phyloP scores from a whole-genome alignment of 1,140 invertebrate genomes.

The Philotrypesis tridentata region DNA sequence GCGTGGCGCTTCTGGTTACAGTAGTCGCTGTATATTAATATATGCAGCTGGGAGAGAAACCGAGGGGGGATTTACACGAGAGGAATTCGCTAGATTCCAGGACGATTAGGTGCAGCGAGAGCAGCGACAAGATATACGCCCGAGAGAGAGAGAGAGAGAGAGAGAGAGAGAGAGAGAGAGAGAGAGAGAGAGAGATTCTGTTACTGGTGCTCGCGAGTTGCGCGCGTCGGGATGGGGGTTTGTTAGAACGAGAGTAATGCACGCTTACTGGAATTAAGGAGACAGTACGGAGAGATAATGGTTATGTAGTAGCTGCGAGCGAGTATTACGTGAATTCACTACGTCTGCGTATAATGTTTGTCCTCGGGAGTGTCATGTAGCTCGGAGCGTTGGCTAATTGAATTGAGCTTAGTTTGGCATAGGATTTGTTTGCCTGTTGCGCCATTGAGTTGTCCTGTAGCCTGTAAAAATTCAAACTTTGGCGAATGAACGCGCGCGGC shows the following conservation, averaged over 20 bases:
- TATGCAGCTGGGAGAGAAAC: not conserved
- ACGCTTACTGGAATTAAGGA: not conserved
- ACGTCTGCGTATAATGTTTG: not conserved
- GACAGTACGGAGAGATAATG: conserved; percentile 13
- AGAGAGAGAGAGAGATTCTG: not conserved
- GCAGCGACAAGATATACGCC: no score
- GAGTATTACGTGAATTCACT: no score
- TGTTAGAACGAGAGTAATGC: conserved; percentile 26
- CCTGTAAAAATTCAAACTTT: not conserved
- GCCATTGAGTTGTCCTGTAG: not conserved
- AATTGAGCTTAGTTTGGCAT: not conserved
- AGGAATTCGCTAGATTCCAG: not conserved
- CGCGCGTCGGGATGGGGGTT: not conserved
- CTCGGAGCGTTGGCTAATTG: not conserved
- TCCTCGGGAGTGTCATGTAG: not conserved
- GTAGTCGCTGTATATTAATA: not conserved
- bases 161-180: not conserved
- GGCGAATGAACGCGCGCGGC: not conserved
- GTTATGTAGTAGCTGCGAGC: not conserved
- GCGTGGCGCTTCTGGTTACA: not conserved
- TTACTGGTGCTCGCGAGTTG: not conserved
- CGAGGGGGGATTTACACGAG: not conserved
- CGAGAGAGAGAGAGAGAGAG: not conserved
- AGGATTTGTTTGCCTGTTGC: not conserved
- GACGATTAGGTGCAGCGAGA: conserved; percentile 3